Base-by-base conservation (phyloP, 2,888 invertebrate genomes). In the Argyresthia albistria region DNA sequence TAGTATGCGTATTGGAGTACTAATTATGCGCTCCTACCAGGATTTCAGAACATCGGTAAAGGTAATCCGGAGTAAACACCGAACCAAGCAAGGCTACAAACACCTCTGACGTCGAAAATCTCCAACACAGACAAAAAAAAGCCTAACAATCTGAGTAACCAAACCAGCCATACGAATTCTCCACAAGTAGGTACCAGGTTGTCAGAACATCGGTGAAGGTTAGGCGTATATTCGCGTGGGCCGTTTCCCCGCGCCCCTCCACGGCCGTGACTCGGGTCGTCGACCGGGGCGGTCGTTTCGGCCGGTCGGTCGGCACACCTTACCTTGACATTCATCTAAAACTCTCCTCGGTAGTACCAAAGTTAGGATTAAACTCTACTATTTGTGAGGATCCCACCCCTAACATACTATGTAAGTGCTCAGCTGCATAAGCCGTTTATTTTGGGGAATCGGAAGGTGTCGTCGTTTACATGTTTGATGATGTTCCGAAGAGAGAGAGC, bases 261-360 rank as follows among this genome's bases (percentile, higher is more conserved):
- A 61, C 64, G 61, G 25, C 25, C 25, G 25, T 25, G 25, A 25
- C 57, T 46, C 64, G 62, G 87, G 82, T 86, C 84, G 77, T 78
- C 70, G 84, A 80, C 83, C 76, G 72, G 75, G 68, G 73, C 76
- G 72, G 81, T 76, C 82, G 82, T 79, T 83, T 84, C 82, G 84
- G 84, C 80, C 81, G 55, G 56, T 35, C 52, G 79, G 67, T 78
- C 25, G 77, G 80, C 79, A 77, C 77, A 77, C 82, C 84, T 87
- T 83, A 86, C 87, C 86, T 87, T 87, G 87, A 87, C 87, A 87
- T 87, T 87, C 86, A 84, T 87, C 86, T 84, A 78, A 73, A 73
- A 70, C 76, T 76, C 78, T 43, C 49, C 35, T 43, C 16, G 35
- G 51, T 43, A 14, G 12, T 14, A 25, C 25, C 11, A 36, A 36